Evolutionary conservation across 2,888 invertebrate species (phyloP).

Genomic region (Ormyrus labotus): DNA sequence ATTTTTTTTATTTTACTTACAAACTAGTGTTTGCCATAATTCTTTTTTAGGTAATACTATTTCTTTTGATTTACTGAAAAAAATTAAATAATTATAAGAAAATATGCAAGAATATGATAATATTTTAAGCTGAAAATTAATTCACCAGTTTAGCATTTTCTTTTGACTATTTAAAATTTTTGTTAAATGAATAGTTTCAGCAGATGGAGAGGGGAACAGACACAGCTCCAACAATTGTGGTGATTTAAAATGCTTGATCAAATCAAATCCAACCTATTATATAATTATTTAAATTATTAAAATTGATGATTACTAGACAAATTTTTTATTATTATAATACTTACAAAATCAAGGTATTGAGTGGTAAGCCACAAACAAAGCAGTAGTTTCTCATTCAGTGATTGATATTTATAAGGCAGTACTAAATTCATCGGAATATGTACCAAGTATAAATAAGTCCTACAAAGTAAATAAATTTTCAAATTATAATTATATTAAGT

Average conservation of each 20-base stretch:
- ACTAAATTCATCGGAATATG: slow-evolving; percentile 47
- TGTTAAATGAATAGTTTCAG: slow-evolving; percentile 40
- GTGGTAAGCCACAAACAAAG: slow-evolving; percentile 42
- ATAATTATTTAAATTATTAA: background rate
- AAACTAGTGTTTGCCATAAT: slow-evolving; percentile 53
- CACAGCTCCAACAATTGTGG: slow-evolving; percentile 24
- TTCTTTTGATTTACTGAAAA: slow-evolving; percentile 35
- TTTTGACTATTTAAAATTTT: slow-evolving; percentile 39
- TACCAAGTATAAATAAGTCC: slow-evolving; percentile 40
- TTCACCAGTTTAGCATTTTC: slow-evolving; percentile 30
- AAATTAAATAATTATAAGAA: background rate
- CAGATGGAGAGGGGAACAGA: slow-evolving; percentile 45
- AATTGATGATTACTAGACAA: background rate
- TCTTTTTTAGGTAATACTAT: slow-evolving; percentile 28
- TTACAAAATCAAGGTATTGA: slow-evolving; percentile 46
- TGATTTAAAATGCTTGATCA: slow-evolving; percentile 37
- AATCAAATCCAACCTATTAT: slow-evolving; percentile 34
- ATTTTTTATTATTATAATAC: slow-evolving; percentile 9
- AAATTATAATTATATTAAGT: background rate
- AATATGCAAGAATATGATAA: background rate
- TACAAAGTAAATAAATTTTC: slow-evolving; percentile 15
- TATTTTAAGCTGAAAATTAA: background rate
- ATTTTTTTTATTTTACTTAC: slow-evolving; percentile 35
- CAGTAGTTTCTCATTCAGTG: slow-evolving; percentile 33
- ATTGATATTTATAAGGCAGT: slow-evolving; percentile 39